Evolutionary conservation across 2,113 vertebrate species (phyloP).

Genomic region (Stigmatopora argus): DNA sequence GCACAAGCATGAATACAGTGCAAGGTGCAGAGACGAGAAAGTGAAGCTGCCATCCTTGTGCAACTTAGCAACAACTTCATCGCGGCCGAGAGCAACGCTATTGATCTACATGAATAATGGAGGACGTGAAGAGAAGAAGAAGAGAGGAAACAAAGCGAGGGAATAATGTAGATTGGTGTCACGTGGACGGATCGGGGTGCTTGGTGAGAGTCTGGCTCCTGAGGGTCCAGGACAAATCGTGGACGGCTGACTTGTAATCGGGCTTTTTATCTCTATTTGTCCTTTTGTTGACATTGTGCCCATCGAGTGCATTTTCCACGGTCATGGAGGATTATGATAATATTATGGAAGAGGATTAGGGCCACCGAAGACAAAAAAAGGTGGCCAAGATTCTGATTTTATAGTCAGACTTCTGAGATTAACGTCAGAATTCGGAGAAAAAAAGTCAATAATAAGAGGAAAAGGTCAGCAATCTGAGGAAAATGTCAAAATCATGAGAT

Average conservation of each 20-base stretch:
- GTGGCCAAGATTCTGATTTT: no score
- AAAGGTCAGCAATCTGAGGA: no score
- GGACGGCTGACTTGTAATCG: conserved; percentile 16
- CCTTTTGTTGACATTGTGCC: conserved; percentile 7
- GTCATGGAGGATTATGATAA: not conserved
- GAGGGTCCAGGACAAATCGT: conserved; percentile 21
- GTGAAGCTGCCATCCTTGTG: not conserved
- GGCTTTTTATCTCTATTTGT: conserved; percentile 14
- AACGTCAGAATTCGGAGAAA: no score
- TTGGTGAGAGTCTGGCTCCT: conserved; percentile 29
- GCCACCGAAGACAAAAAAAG: no score
- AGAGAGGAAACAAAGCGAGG: conserved; percentile 17
- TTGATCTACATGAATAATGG: conserved; percentile 34
- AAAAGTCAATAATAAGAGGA: no score
- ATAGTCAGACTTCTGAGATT: no score
- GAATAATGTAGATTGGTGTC: conserved; percentile 11
- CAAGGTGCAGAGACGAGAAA: not conserved
- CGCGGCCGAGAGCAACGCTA: conserved; percentile 10
- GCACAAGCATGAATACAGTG: conserved; percentile 37
- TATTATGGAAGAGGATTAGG: no score
- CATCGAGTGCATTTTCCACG: conserved; percentile 47
- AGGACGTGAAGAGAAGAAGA: conserved; percentile 24
- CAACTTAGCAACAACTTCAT: conserved; percentile 8
- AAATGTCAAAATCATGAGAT: no score
- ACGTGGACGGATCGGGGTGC: conserved; percentile 24